Conservation (phyloP, 1,140 invertebrate species). For the Anastrepha ludens region DNA sequence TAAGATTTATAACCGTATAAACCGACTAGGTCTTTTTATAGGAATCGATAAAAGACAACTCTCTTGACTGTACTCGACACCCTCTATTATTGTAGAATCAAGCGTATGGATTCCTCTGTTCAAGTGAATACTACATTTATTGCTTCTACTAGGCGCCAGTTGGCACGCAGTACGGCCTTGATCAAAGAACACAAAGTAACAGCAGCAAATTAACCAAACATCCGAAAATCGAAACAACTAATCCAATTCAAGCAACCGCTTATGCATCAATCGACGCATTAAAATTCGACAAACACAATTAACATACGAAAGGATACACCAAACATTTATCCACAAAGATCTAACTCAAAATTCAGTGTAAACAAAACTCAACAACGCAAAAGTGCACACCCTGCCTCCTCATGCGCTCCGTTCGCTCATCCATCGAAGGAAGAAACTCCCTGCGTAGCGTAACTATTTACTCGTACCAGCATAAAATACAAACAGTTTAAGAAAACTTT, state of each 20-base stretch:
- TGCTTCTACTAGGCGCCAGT: no score
- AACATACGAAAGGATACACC: not conserved
- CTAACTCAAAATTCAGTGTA: slow-evolving; percentile 13
- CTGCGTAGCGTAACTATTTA: not conserved
- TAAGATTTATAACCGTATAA: no score
- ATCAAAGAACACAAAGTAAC: no score
- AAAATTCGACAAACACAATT: slow-evolving; percentile 39
- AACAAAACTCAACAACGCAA: slow-evolving; percentile 13
- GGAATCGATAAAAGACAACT: no score
- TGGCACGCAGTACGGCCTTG: no score
- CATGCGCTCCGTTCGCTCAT: not conserved
- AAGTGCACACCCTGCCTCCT: not conserved
- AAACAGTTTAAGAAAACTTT: slow-evolving; percentile 45
- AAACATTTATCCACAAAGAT: slow-evolving; percentile 20
- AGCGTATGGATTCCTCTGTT: no score
- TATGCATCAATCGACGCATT: slow-evolving; percentile 4
- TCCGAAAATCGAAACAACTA: not conserved
- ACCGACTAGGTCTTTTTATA: no score
- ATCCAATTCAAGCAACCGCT: not conserved
- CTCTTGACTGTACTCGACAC: no score
- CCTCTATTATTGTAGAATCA: no score
- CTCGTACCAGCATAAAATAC: not conserved
- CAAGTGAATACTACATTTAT: no score
- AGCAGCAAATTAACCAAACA: not conserved
- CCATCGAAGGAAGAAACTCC: not conserved